Evolutionary conservation across 2,888 invertebrate genomes (phyloP).

Genomic region (Drosophila neonasuta): DNA sequence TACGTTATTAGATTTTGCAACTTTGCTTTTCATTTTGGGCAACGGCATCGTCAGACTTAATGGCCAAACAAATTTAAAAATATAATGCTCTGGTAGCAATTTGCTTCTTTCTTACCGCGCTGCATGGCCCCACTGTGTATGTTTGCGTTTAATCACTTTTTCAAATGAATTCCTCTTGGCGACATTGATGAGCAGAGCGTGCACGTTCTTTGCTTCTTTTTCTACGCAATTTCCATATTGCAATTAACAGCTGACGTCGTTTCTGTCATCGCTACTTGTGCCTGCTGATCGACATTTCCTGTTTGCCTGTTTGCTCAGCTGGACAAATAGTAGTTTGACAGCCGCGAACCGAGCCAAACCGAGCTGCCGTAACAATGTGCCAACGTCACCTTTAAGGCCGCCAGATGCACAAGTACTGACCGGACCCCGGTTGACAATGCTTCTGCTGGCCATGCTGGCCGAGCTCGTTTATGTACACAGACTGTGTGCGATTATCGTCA

Average conservation of each 20-base stretch:
- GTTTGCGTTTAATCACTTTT: slow-evolving; percentile 62
- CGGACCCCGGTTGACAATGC: not conserved
- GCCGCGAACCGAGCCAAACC: not conserved
- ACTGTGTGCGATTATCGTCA: slow-evolving; percentile 26
- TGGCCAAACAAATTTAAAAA: slow-evolving; percentile 7
- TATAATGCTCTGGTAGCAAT: not conserved
- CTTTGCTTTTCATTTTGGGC: slow-evolving; percentile 17
- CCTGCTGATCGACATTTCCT: slow-evolving; percentile 34
- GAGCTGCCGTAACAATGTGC: slow-evolving; percentile 13
- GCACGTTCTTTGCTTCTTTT: not conserved
- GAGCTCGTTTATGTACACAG: slow-evolving; percentile 1
- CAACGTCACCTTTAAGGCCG: slow-evolving; percentile 40
- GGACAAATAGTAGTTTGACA: not conserved
- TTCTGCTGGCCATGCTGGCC: no score
- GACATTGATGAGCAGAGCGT: slow-evolving; percentile 53
- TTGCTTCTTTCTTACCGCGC: slow-evolving; percentile 58
- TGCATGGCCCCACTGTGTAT: slow-evolving; percentile 49
- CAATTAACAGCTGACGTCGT: slow-evolving; percentile 39
- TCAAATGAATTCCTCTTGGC: slow-evolving; percentile 31
- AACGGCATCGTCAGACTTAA: slow-evolving; percentile 15
- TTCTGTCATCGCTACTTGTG: slow-evolving; percentile 1
- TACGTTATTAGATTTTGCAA: slow-evolving; percentile 16
- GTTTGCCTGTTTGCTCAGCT: slow-evolving; percentile 33
- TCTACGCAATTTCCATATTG: slow-evolving; percentile 41
- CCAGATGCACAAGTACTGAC: slow-evolving; percentile 40